Percentiles rank a stretch among this genome's conserved stretches.
phyloP scores from a whole-genome alignment of 2,888 invertebrate genomes.

The Nomada fabriciana region DNA sequence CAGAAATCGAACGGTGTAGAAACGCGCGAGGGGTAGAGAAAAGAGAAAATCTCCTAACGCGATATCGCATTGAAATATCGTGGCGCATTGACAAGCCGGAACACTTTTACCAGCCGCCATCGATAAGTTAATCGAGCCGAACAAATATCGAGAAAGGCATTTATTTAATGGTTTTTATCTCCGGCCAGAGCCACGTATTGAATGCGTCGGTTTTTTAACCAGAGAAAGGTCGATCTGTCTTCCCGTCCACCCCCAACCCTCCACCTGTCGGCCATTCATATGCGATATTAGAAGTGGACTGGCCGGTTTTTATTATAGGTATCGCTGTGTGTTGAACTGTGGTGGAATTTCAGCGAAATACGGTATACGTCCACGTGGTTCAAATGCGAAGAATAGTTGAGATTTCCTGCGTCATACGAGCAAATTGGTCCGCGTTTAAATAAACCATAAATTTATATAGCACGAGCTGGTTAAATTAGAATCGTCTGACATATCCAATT shows the following conservation, averaged over 20 bases:
- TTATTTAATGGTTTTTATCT: constrained; percentile 53
- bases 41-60: constrained; percentile 31
- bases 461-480: too few relatives aligned
- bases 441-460: neutral
- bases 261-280: constrained; percentile 39
- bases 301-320: constrained; percentile 51
- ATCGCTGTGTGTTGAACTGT: neutral
- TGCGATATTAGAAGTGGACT: constrained; percentile 61
- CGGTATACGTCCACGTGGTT: neutral
- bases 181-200: constrained; percentile 28
- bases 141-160: constrained; percentile 45
- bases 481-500: too few relatives aligned
- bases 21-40: neutral
- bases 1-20: neutral
- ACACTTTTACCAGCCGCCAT: constrained; percentile 41
- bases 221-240: constrained; percentile 53
- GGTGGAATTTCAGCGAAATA: constrained; percentile 38
- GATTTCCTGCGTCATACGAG: neutral
- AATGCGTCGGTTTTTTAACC: constrained; percentile 34
- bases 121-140: constrained; percentile 53
- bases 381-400: constrained; percentile 13
- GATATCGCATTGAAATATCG: constrained; percentile 49
- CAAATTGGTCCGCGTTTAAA: neutral
- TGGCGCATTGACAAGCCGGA: constrained; percentile 40
- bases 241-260: constrained; percentile 23